Conservation (phyloP, 2,888 invertebrate species). For the Drosophila neotestacea region DNA sequence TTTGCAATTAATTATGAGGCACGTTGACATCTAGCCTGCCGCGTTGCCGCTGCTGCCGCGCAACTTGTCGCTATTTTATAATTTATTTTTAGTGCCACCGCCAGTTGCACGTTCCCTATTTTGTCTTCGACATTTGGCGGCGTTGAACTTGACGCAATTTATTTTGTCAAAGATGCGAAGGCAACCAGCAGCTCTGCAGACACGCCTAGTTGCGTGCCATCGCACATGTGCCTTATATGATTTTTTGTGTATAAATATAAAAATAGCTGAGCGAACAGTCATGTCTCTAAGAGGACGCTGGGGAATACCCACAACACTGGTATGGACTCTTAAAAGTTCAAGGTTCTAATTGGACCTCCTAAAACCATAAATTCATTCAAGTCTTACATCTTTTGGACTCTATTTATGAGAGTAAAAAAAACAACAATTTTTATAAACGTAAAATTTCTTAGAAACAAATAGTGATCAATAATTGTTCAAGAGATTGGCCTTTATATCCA, state of each 20-base stretch:
- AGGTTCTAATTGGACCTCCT: constrained; percentile 30
- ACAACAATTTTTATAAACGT: too few relatives aligned
- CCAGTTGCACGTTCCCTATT: constrained; percentile 65
- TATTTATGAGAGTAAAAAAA: too few relatives aligned
- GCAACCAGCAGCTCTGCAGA: constrained; percentile 36
- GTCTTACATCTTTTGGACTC: too few relatives aligned
- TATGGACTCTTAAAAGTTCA: constrained; percentile 36
- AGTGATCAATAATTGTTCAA: too few relatives aligned
- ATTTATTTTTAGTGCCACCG: constrained; percentile 70
- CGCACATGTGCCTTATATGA: constrained; percentile 59
- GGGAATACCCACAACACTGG: constrained; percentile 63
- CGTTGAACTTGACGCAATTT: constrained; percentile 83
- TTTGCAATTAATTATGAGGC: constrained; percentile 79
- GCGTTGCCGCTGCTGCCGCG: constrained; percentile 25
- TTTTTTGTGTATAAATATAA: constrained; percentile 57
- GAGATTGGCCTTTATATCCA: too few relatives aligned
- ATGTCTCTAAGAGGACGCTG: constrained; percentile 45
- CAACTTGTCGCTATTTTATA: constrained; percentile 66
- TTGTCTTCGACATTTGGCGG: constrained; percentile 68
- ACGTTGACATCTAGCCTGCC: constrained; percentile 64
- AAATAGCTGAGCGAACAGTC: constrained; percentile 44
- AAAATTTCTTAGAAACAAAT: too few relatives aligned
- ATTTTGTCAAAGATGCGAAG: constrained; percentile 68
- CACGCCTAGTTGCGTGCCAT: constrained; percentile 72
- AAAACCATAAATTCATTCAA: not conserved